Percentiles rank a stretch among this genome's conserved stretches.
Conservation (phyloP, 30 jellyfish, hydroid and myxozoan species). For the Pelagia noctiluca region DNA sequence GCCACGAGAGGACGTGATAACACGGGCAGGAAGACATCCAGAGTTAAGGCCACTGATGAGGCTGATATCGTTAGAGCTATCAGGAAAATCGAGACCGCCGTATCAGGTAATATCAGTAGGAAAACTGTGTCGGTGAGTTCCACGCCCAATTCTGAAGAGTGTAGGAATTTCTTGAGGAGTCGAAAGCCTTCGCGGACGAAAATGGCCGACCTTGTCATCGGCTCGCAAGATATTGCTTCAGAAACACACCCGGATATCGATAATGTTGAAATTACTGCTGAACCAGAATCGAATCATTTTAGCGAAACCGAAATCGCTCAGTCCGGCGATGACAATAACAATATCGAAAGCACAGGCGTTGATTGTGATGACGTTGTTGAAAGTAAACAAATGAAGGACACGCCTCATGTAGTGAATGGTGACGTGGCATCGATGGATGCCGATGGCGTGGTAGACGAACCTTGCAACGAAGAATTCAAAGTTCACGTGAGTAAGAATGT, state of each 20-base stretch:
- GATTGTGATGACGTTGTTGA: not conserved
- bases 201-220: constrained; percentile 37
- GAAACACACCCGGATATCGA: constrained; percentile 1
- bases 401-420: constrained; percentile 9
- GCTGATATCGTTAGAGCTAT: constrained; percentile 77
- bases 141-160: constrained; percentile 24
- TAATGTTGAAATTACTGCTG: not conserved
- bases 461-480: not conserved
- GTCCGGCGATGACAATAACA: not conserved
- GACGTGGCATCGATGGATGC: not conserved
- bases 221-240: not conserved
- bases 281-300: too few species aligned
- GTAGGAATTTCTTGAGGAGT: constrained; percentile 27
- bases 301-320: too few species aligned
- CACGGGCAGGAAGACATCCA: constrained; percentile 60
- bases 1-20: constrained; percentile 68
- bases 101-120: constrained; percentile 64
- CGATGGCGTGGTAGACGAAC: not conserved
- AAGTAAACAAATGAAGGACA: not conserved
- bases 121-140: constrained; percentile 44
- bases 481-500: not conserved
- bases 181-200: constrained; percentile 32
- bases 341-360: not conserved
- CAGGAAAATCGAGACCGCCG: constrained; percentile 75
- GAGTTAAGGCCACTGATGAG: constrained; percentile 76